phyloP scores from a whole-genome alignment of 1,140 invertebrate genomes.

The Wiebesia pumilae region DNA sequence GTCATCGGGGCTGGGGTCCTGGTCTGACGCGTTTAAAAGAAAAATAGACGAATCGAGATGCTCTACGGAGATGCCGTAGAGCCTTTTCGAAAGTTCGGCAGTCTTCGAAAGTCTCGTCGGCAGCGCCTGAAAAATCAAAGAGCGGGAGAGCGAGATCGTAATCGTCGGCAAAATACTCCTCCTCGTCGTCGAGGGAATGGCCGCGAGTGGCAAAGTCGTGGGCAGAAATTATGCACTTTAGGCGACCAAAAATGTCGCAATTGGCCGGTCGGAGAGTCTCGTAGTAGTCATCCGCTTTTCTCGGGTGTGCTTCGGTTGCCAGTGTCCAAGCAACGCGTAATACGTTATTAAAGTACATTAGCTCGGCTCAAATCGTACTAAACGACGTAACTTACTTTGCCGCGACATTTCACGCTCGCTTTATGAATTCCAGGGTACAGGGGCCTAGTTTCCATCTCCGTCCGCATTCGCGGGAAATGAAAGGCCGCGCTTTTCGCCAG shows the following conservation, averaged over 20 bases:
- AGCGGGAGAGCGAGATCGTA: background rate
- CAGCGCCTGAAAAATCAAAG: background rate
- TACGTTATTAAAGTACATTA: constrained; percentile 65
- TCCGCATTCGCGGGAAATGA: constrained; percentile 25
- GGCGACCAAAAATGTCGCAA: constrained; percentile 63
- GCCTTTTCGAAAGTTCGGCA: no score
- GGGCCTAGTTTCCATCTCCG: background rate
- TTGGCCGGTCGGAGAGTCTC: constrained; percentile 54
- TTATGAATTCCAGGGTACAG: constrained; percentile 62
- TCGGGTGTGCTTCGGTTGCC: constrained; percentile 19
- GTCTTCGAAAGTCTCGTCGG: no score
- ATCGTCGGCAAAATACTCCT: background rate
- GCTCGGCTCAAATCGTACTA: constrained; percentile 66
- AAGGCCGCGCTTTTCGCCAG: constrained; percentile 19
- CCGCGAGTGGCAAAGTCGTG: background rate
- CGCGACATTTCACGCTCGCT: constrained; percentile 66
- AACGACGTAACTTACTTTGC: constrained; percentile 68
- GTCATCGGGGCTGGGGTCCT: no score
- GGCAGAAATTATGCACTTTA: constrained; percentile 61
- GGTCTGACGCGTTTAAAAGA: no score
- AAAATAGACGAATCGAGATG: no score
- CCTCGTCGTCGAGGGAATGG: no score
- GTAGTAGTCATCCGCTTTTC: background rate
- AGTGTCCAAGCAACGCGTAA: constrained; percentile 26
- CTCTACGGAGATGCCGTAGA: no score